A percentile compares a stretch with the other conserved stretches of the same genome.
These are phyloP conservation scores for Peromyscus nudipes DNA, from an alignment of 2,797 vertebrate genomes.

Conservation along the genomic window DNA sequence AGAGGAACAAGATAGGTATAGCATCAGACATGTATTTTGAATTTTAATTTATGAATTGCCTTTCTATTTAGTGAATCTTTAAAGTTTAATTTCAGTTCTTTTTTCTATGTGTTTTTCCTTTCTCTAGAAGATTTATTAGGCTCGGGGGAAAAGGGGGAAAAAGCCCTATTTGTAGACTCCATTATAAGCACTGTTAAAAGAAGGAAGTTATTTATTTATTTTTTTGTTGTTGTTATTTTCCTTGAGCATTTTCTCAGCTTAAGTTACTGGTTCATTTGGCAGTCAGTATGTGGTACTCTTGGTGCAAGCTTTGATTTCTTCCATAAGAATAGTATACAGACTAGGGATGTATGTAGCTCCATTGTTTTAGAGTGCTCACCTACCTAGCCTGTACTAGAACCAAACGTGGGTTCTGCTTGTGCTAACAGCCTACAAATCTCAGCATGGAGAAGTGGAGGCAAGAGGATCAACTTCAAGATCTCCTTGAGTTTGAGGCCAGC, in stretches of 20 bases:
- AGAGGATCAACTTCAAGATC: background rate
- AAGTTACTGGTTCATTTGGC: background rate
- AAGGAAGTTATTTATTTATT: background rate
- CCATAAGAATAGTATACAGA: background rate
- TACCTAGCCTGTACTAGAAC: too few relatives aligned
- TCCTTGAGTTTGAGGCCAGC: background rate
- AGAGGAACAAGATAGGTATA: background rate
- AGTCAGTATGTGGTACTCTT: background rate
- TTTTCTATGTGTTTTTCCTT: conserved; percentile 13
- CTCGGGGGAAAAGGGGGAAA: conserved; percentile 7
- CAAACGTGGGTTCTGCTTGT: background rate
- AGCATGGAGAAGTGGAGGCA: background rate
- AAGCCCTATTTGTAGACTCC: background rate
- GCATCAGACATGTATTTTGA: conserved; percentile 27
- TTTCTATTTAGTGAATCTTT: conserved; percentile 37
- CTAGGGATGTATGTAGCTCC: background rate
- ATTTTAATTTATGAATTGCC: conserved; percentile 13
- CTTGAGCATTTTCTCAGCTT: background rate
- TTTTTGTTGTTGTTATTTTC: background rate
- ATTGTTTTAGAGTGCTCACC: background rate
- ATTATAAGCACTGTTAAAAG: conserved; percentile 42
- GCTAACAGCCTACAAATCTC: background rate
- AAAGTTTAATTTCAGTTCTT: background rate
- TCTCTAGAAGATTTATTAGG: background rate
- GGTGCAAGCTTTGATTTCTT: background rate